phyloP scores from a whole-genome alignment of 2,888 invertebrate genomes.

The Bimastos eiseni region DNA sequence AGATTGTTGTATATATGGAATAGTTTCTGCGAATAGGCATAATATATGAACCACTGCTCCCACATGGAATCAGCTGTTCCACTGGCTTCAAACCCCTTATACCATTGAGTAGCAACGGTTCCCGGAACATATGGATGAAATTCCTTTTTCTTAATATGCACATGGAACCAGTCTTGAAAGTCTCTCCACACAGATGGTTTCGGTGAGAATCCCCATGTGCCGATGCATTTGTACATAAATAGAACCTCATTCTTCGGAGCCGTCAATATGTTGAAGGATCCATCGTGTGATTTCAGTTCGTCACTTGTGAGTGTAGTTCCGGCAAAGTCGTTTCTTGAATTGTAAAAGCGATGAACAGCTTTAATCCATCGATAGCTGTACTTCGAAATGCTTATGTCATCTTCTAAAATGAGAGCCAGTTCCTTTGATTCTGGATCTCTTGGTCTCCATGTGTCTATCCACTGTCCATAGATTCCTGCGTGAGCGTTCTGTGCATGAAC shows the following conservation, averaged over 20 bases:
- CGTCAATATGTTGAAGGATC: neutral
- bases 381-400: slow-evolving; percentile 52
- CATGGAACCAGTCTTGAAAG: slow-evolving; percentile 36
- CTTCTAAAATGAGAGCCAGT: slow-evolving; percentile 52
- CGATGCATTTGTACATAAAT: slow-evolving; percentile 36
- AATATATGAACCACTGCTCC: slow-evolving; percentile 45
- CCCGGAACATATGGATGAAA: slow-evolving; percentile 41
- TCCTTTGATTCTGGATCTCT: slow-evolving; percentile 43
- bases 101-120: slow-evolving; percentile 41
- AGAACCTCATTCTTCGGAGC: slow-evolving; percentile 31
- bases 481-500: slow-evolving; percentile 44
- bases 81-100: slow-evolving; percentile 35
- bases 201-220: slow-evolving; percentile 38
- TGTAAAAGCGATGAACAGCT: slow-evolving; percentile 49
- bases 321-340: slow-evolving; percentile 43
- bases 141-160: neutral
- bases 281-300: slow-evolving; percentile 43
- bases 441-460: slow-evolving; percentile 50
- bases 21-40: slow-evolving; percentile 31
- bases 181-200: slow-evolving; percentile 28
- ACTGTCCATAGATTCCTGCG: slow-evolving; percentile 47
- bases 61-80: slow-evolving; percentile 38
- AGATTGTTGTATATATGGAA: slow-evolving; percentile 37
- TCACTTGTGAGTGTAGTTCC: slow-evolving; percentile 49
- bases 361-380: slow-evolving; percentile 51